Evolutionary conservation across 64 coral and sea anemone genomes (phyloP), one percentile per base, ranked within the genome.

Genomic region (Orbicella faveolata): DNA sequence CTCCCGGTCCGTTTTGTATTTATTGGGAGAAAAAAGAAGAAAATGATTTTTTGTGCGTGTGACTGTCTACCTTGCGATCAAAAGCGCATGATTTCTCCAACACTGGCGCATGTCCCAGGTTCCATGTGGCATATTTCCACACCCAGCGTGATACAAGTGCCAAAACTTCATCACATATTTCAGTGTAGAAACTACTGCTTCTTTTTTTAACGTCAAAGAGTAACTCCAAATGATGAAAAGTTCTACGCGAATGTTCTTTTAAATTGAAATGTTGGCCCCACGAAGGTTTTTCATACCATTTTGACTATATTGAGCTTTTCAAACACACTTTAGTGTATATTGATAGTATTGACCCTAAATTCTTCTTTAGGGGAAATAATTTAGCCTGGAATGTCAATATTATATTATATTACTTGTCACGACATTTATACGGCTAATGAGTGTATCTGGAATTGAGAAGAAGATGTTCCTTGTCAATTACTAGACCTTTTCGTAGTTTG

Each of bases 341-440:
- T 48, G 44, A 48, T 6, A 6, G 44, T 48, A 48, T 48, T 85
- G 82, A 73, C 65, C 63, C 37, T 73, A 63, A 23, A 85, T 72
- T 85, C 36, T n/a, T 44, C 82, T 36, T 68, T 83, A 68, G 35
- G 11, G 19, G 20, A 68, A 67, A 83, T 37, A 83, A 72, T 85
- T 85, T 73, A 18, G 82, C 82, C 9, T 85, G 82, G 82, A 85
- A 85, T 85, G 82, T 85, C 82, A 85, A 85, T 73, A 12, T 52
- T 85, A 85, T 85, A 85, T 85, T 72, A 39, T 52, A 52, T 85
- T 85, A 85, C 82, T 23, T 67, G 82, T 85, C 82, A 85, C 82
- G 82, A 85, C 67, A 85, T 52, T 85, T 69, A 19, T 48, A 4
- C 35, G 18, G 64, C 64, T 35, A 36, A 85, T 52, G 21, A 18